Base-by-base conservation (phyloP, 2,888 invertebrate genomes). In the Chrysina gloriosa region DNA sequence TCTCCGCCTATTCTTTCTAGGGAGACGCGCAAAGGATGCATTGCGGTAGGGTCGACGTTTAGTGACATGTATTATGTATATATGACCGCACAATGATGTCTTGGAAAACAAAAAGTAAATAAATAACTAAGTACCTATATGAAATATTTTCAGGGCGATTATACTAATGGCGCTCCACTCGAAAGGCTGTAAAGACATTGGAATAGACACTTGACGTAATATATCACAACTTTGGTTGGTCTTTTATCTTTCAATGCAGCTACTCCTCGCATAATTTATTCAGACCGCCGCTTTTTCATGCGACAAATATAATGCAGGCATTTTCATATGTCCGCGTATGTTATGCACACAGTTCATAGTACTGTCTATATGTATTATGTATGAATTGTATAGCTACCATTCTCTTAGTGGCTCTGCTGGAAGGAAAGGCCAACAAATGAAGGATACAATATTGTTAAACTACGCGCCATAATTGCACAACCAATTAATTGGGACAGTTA, bases 1-100 rank as follows among this genome's bases (percentile, higher is more conserved):
- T 42, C 42, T 27, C 27, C 58, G 42, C 23, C 56, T 56, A 56
- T 56, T 56, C 56, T 61, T 61, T 42, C 58, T 42, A 42, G 56
- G 50, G 2, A 36, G 39, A 68, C 36, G 54, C 52, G 63, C 25
- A 56, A 45, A 52, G 27, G 42, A 61, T 14, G 58, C 58, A 45
- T 42, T 61, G 58, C 58, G 58, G 58, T 61, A 42, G 58, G 58
- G 58, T 61, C 58, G 27, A 19, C 66, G 56, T 61, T 68, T 68
- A 65, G 58, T 54, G 58, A 68, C 68, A 68, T 68, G 68, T 68
- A 68, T 68, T 68, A 69, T 69, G 65, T 69, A 69, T 65, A 68
- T 68, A 65, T 56, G 58, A 42, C 58, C 42, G 42, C 58, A 61
- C 58, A 61, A 61, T 61, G 45, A 61, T 61, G 42, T 39, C 48